A percentile compares a stretch with the other conserved stretches of the same genome.
Evolutionary conservation across 1,140 invertebrate genomes (phyloP).

Genomic region (Calliphora vicina): DNA sequence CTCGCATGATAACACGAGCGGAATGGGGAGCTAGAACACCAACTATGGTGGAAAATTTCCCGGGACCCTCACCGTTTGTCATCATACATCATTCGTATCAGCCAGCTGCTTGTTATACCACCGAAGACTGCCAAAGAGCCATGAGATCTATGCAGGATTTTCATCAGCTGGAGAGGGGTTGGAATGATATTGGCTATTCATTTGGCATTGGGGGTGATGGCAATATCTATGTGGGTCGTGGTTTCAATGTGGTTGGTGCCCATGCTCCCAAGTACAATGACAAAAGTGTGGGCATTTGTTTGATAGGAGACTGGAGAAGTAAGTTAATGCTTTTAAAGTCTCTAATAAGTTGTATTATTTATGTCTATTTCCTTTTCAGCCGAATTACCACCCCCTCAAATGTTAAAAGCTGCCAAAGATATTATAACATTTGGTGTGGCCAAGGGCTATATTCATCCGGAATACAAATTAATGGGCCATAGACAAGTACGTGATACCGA

Average conservation of each 20-base stretch:
- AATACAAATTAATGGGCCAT: slow-evolving; percentile 76
- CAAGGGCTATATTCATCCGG: slow-evolving; percentile 66
- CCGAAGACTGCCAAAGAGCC: slow-evolving; percentile 65
- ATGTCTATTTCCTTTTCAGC: slow-evolving; percentile 60
- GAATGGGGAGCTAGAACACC: slow-evolving; percentile 72
- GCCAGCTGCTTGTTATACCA: slow-evolving; percentile 68
- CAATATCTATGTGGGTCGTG: slow-evolving; percentile 76
- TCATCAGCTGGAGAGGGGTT: slow-evolving; percentile 69
- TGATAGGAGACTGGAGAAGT: slow-evolving; percentile 76
- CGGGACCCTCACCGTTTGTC: slow-evolving; percentile 74
- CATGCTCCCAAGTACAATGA: slow-evolving; percentile 76
- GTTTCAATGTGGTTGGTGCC: slow-evolving; percentile 76
- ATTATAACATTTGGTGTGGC: slow-evolving; percentile 72
- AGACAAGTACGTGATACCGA: slow-evolving; percentile 73
- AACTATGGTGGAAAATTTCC: slow-evolving; percentile 62
- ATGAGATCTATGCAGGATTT: slow-evolving; percentile 70
- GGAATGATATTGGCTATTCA: slow-evolving; percentile 80
- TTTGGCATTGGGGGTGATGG: slow-evolving; percentile 83
- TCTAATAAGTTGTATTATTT: slow-evolving; percentile 22
- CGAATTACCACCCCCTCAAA: slow-evolving; percentile 67
- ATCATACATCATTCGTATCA: slow-evolving; percentile 79
- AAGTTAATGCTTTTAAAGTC: slow-evolving; percentile 44
- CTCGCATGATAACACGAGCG: slow-evolving; percentile 64
- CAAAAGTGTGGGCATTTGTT: slow-evolving; percentile 76
- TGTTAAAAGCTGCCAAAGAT: slow-evolving; percentile 68